Evolutionary conservation across 2,797 vertebrate genomes (phyloP).

Genomic region (Crotalus adamanteus): DNA sequence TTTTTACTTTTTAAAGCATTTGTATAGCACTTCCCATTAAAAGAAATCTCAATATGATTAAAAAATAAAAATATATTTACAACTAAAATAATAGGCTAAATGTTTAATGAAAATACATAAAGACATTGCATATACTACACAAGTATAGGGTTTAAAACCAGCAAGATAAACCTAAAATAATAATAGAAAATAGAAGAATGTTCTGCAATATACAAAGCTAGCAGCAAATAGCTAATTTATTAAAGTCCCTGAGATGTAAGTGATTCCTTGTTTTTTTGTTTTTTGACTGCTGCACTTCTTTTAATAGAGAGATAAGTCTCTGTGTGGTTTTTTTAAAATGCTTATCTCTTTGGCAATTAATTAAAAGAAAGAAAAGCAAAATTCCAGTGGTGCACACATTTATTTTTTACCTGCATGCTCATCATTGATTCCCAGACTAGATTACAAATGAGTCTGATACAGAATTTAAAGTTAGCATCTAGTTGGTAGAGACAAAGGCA

Average conservation of each 20-base stretch:
- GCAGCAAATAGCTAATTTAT: not conserved
- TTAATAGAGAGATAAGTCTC: not conserved
- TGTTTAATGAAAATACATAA: not conserved
- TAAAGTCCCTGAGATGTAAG: not conserved
- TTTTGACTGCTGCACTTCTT: not conserved
- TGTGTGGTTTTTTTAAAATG: not conserved
- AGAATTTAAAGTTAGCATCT: constrained; percentile 28
- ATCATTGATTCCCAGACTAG: not conserved
- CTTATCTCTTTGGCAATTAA: not conserved
- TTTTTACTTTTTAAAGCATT: not conserved
- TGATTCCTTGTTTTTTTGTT: not conserved
- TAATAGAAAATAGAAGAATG: not conserved
- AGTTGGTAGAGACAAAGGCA: constrained; percentile 39
- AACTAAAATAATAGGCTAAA: not conserved
- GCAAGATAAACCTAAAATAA: not conserved
- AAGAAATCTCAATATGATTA: not conserved
- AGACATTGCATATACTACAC: not conserved
- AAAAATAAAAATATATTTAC: not conserved
- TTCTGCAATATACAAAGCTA: not conserved
- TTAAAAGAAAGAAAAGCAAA: not conserved
- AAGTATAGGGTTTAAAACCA: not conserved
- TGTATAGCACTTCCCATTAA: not conserved
- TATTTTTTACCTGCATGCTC: not conserved
- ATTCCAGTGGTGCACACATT: not conserved
- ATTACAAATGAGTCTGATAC: not conserved